Conservation (phyloP, 35 echinoderm and acorn worm genomes). For the Nesometra sesokonis region DNA sequence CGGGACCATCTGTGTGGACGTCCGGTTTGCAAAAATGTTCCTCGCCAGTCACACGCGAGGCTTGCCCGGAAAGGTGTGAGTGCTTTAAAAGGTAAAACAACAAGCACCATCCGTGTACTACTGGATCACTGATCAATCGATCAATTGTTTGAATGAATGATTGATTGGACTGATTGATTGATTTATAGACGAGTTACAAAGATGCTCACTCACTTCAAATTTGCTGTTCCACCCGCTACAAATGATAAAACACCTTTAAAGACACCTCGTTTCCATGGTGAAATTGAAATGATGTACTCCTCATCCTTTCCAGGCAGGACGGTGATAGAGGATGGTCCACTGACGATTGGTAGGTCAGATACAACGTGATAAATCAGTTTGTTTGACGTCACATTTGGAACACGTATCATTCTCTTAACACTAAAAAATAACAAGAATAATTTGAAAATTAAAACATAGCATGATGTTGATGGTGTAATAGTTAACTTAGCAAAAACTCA, state of each 20-base stretch:
- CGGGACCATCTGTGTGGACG: too few species aligned
- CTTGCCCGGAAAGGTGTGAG: too few species aligned
- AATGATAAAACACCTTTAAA: conserved; percentile 83
- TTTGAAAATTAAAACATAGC: neutral
- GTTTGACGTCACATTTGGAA: conserved; percentile 72
- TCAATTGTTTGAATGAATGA: too few species aligned
- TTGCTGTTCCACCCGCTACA: conserved; percentile 63
- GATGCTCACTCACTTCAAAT: conserved; percentile 77
- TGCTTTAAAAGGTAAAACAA: too few species aligned
- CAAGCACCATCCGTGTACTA: too few species aligned
- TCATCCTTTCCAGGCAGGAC: conserved; percentile 80
- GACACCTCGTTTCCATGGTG: conserved; percentile 82
- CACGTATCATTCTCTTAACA: conserved; percentile 48
- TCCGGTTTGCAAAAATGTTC: too few species aligned
- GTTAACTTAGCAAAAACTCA: too few species aligned
- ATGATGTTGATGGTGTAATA: too few species aligned
- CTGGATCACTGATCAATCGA: too few species aligned
- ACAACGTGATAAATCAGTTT: conserved; percentile 62
- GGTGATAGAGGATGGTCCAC: conserved; percentile 44
- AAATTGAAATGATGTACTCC: conserved; percentile 43
- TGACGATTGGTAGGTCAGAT: conserved; percentile 59
- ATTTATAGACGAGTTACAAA: too few species aligned
- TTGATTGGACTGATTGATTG: too few species aligned
- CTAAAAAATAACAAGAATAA: conserved; percentile 14
- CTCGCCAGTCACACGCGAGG: too few species aligned